Evolutionary conservation across 2,113 vertebrate species (phyloP), one percentile per base, ranked within the genome.

Genomic region (Felis chaus): DNA sequence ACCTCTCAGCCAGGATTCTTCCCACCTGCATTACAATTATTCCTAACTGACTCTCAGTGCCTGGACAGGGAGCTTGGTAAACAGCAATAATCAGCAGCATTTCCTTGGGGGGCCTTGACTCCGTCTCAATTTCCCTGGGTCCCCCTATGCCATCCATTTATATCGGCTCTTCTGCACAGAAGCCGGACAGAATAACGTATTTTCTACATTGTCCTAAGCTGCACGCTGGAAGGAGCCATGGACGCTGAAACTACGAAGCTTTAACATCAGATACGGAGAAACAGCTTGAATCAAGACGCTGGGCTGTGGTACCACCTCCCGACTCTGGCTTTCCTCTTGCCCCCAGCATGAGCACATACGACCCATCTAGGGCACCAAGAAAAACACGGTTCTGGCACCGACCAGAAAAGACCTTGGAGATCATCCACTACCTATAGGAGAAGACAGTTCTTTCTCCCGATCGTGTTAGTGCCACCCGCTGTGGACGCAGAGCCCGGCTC

Each of bases 231-330:
- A 21, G 65, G 39, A 48, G 7, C 3, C 7, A 6, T 4, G 0
- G 0, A 16, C 25, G 0, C 2, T 0, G 3, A 3, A 50, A 15
- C 4, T 8, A 0, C 0, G 27, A 11, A 33, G 36, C 15, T 14
- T 63, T 4, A 33, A n/a, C 25, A 3, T 5, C 63, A 23, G n/a
- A 0, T 4, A 12, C 0, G 6, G 85, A 55, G 65, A 53, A 48
- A 73, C 23, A 2, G 63, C 18, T 29, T 11, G 92, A 16, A 2
- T 57, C 36, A 16, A 1, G 55, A 7, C 0, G 9, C 41, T 6
- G 10, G 65, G 3, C 25, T 3, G 3, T 4, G 21, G 39, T 10
- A 4, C n/a, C 4, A 1, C 31, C 48, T 11, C 57, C 36, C 11
- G 9, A 23, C 61, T 1, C 21, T 4, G 36, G 63, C 7, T 39